Conservation (phyloP, 2,888 invertebrate species). For the Eurois occulta region DNA sequence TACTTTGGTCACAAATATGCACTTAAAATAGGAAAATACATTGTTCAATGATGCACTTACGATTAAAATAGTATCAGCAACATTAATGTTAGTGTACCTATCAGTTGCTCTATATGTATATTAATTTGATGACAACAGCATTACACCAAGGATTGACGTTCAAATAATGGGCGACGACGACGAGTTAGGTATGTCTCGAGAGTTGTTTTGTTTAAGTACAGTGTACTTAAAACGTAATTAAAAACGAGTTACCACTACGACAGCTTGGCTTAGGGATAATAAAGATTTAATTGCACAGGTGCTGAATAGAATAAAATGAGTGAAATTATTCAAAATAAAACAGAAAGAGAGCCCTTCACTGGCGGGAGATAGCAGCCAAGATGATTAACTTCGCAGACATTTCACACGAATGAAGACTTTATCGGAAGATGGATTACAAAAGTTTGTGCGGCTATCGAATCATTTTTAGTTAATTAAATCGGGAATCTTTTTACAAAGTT, state of each 20-base stretch:
- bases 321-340: constrained; percentile 75
- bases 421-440: constrained; percentile 62
- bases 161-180: constrained; percentile 72
- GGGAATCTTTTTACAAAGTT: constrained; percentile 10
- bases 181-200: constrained; percentile 71
- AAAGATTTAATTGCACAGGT: constrained; percentile 82
- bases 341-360: constrained; percentile 54
- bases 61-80: constrained; percentile 57
- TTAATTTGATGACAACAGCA: constrained; percentile 71
- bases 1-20: constrained; percentile 2
- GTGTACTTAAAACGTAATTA: constrained; percentile 83
- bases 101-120: constrained; percentile 67
- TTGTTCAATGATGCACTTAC: constrained; percentile 26
- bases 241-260: constrained; percentile 82
- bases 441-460: constrained; percentile 54
- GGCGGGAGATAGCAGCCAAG: constrained; percentile 56
- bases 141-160: constrained; percentile 61
- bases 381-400: constrained; percentile 54
- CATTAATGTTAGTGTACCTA: constrained; percentile 60
- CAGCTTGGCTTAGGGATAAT: constrained; percentile 77
- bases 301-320: constrained; percentile 71
- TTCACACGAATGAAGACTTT: constrained; percentile 59
- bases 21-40: constrained; percentile 14
- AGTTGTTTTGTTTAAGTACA: constrained; percentile 74
- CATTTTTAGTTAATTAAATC: constrained; percentile 46